These are phyloP conservation scores for Boleophthalmus pectinirostris DNA, from an alignment of 2,113 vertebrate species.

Conservation along the genomic window DNA sequence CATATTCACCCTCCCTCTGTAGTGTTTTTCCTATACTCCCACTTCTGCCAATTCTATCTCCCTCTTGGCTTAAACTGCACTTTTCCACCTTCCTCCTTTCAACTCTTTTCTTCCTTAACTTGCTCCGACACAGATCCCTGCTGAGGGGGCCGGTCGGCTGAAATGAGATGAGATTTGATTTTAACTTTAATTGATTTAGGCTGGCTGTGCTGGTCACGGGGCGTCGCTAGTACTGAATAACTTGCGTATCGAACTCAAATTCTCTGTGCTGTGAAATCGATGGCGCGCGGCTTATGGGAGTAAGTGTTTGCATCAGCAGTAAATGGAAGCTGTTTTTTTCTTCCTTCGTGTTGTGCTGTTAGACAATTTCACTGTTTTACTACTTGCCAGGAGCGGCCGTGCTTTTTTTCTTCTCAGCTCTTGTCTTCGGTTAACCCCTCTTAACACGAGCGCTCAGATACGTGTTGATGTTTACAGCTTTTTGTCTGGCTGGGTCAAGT, in stretches of 20 bases:
- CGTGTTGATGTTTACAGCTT: background rate
- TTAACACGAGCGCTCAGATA: slow-evolving; percentile 6
- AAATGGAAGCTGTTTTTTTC: slow-evolving; percentile 40
- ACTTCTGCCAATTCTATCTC: background rate
- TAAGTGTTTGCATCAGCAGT: slow-evolving; percentile 55
- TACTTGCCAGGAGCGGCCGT: background rate
- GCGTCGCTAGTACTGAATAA: slow-evolving; percentile 49
- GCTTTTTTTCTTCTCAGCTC: background rate
- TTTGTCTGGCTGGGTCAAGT: slow-evolving; percentile 6
- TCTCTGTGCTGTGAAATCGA: slow-evolving; percentile 58
- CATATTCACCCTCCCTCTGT: background rate
- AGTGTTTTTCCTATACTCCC: background rate
- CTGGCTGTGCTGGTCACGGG: slow-evolving; percentile 42
- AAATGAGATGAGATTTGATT: slow-evolving; percentile 62
- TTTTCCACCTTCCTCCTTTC: slow-evolving; percentile 10
- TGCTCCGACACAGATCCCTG: slow-evolving; percentile 23
- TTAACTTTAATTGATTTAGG: slow-evolving; percentile 60
- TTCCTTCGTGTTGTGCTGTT: slow-evolving; percentile 18
- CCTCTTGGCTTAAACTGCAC: background rate
- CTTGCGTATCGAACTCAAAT: slow-evolving; percentile 56
- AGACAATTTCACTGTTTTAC: slow-evolving; percentile 8
- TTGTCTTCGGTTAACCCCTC: slow-evolving; percentile 16
- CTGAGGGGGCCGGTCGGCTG: slow-evolving; percentile 7
- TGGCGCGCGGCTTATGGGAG: slow-evolving; percentile 44
- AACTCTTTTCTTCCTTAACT: slow-evolving; percentile 12